These are phyloP conservation scores for Cricetomys ansorgei DNA, from an alignment of 2,113 vertebrate genomes.

Conservation along the genomic window DNA sequence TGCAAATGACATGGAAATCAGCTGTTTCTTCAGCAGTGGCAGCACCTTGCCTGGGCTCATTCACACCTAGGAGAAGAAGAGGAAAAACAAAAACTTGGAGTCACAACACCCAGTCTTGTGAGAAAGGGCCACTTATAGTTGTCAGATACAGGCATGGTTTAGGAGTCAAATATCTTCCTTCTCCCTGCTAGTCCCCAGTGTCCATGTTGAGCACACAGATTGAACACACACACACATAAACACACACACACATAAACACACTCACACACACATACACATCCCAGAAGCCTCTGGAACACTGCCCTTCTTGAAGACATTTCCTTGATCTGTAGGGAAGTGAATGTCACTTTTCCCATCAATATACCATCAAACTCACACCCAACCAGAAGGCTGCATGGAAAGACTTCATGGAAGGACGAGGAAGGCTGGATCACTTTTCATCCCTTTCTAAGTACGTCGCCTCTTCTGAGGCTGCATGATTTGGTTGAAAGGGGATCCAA, in stretches of 20 bases:
- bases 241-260: background rate
- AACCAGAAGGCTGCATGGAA: background rate
- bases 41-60: constrained; percentile 10
- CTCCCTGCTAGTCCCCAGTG: background rate
- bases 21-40: background rate
- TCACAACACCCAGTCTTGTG: background rate
- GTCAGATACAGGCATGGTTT: background rate
- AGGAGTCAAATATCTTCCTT: background rate
- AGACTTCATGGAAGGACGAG: background rate
- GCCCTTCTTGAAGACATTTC: background rate
- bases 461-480: background rate
- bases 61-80: constrained; percentile 46
- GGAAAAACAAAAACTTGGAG: constrained; percentile 37
- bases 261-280: background rate
- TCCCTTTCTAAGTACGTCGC: background rate
- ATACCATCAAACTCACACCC: background rate
- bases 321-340: background rate
- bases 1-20: background rate
- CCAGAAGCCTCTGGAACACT: background rate
- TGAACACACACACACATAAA: no score
- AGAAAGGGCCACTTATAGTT: background rate
- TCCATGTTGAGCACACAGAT: background rate
- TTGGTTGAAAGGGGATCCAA: background rate
- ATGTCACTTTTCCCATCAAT: background rate
- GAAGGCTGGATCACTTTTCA: background rate